A percentile compares a stretch with the other conserved stretches of the same genome.
Evolutionary conservation across 2,888 invertebrate species (phyloP).

Genomic region (Nemotelus pantherinus): DNA sequence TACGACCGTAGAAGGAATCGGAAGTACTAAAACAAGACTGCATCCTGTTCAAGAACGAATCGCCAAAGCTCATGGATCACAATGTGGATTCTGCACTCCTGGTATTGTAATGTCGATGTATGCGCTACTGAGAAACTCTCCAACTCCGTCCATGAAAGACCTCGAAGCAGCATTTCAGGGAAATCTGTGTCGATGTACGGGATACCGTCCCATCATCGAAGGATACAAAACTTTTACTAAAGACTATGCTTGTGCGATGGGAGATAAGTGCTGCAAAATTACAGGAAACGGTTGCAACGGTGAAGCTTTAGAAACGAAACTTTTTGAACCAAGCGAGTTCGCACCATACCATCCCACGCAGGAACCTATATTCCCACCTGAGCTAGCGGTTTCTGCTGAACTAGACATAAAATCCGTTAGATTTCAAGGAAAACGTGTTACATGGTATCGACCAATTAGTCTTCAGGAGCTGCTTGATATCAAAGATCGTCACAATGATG

Average conservation of each 20-base stretch:
- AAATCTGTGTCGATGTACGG: conserved; percentile 90
- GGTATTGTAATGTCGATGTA: conserved; percentile 99
- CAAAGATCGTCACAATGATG: conserved; percentile 73
- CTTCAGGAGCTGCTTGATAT: conserved; percentile 73
- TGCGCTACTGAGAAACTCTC: conserved; percentile 78
- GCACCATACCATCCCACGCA: conserved; percentile 81
- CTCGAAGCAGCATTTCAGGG: conserved; percentile 86
- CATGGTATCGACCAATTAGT: conserved; percentile 80
- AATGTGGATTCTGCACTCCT: conserved; percentile 95
- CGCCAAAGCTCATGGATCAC: conserved; percentile 91
- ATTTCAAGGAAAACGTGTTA: conserved; percentile 72
- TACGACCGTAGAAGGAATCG: conserved; percentile 93
- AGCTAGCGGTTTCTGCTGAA: conserved; percentile 72
- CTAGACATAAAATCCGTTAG: conserved; percentile 71
- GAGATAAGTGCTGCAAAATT: conserved; percentile 73
- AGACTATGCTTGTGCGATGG: conserved; percentile 73
- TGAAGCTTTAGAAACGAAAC: conserved; percentile 60
- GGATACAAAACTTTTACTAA: conserved; percentile 86
- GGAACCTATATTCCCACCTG: conserved; percentile 93
- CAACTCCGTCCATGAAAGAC: conserved; percentile 77
- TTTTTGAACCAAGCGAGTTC: conserved; percentile 73
- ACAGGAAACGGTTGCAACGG: conserved; percentile 55
- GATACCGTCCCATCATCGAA: conserved; percentile 92
- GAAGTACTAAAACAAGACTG: conserved; percentile 78
- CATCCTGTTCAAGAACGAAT: conserved; percentile 90